Conservation (phyloP, 92 coral and sea anemone species). For the Actinernus sp. region DNA sequence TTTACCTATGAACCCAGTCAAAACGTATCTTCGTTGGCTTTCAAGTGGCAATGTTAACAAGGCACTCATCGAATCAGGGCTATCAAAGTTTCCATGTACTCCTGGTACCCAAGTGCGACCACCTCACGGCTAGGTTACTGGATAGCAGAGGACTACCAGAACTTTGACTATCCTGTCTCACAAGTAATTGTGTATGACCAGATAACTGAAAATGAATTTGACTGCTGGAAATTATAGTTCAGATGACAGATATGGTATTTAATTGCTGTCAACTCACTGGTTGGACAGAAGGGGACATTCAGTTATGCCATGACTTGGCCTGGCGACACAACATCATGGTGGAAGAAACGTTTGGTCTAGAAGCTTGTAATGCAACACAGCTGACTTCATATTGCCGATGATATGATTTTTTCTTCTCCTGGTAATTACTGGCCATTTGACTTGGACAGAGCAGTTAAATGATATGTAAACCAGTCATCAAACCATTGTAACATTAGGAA, state of each 20-base stretch:
- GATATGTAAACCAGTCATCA: too few relatives aligned
- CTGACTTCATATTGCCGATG: conserved; percentile 53
- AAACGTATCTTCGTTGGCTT: conserved; percentile 47
- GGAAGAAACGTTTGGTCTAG: conserved; percentile 55
- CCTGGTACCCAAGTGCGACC: conserved; percentile 60
- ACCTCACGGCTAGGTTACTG: conserved; percentile 68
- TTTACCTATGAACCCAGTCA: conserved; percentile 72
- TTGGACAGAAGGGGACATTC: conserved; percentile 44
- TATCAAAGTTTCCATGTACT: conserved; percentile 63
- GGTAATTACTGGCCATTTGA: conserved; percentile 63
- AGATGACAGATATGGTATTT: conserved; percentile 57
- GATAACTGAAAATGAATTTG: conserved; percentile 45
- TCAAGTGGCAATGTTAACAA: conserved; percentile 40
- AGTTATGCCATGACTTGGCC: conserved; percentile 43
- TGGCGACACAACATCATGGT: conserved; percentile 55
- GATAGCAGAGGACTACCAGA: conserved; percentile 71
- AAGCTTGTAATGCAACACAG: conserved; percentile 60
- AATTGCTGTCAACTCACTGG: conserved; percentile 31
- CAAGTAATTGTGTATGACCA: too few relatives aligned
- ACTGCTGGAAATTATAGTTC: conserved; percentile 48
- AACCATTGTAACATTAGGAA: conserved; percentile 61
- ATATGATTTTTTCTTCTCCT: conserved; percentile 46
- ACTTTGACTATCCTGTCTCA: conserved; percentile 59
- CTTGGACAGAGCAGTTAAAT: conserved; percentile 71
- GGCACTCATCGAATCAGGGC: conserved; percentile 53